Conservation (phyloP, 2,888 invertebrate genomes). For the Piscicola geometra region DNA sequence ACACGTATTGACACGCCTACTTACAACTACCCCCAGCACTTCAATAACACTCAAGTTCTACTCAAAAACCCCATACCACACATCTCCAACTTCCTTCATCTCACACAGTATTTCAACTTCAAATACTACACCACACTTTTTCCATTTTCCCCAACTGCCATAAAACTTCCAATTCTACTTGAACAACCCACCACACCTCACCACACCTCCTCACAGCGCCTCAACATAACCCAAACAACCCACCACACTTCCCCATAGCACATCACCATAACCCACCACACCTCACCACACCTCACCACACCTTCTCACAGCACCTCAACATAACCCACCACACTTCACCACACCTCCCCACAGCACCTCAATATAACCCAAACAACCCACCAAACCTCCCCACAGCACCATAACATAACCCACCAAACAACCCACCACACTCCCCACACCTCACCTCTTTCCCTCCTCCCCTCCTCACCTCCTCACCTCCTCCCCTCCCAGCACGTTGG, state of each 20-base stretch:
- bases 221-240: not conserved
- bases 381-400: too few relatives aligned
- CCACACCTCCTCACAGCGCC: too few relatives aligned
- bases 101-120: too few relatives aligned
- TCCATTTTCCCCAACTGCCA: too few relatives aligned
- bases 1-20: too few relatives aligned
- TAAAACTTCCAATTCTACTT: too few relatives aligned
- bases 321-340: not conserved
- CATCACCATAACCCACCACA: not conserved
- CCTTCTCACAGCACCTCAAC: not conserved
- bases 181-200: not conserved
- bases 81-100: not conserved
- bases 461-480: too few relatives aligned
- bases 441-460: not conserved
- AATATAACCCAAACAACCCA: too few relatives aligned
- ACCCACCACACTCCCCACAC: too few relatives aligned
- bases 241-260: not conserved
- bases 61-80: not conserved
- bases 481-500: slow-evolving; percentile 41
- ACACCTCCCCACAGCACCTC: not conserved
- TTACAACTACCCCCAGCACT: too few relatives aligned
- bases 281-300: not conserved
- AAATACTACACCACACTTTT: too few relatives aligned
- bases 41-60: not conserved
- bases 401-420: too few relatives aligned